Evolutionary conservation across 2,113 vertebrate species (phyloP).

Genomic region (Dromaius novaehollandiae): DNA sequence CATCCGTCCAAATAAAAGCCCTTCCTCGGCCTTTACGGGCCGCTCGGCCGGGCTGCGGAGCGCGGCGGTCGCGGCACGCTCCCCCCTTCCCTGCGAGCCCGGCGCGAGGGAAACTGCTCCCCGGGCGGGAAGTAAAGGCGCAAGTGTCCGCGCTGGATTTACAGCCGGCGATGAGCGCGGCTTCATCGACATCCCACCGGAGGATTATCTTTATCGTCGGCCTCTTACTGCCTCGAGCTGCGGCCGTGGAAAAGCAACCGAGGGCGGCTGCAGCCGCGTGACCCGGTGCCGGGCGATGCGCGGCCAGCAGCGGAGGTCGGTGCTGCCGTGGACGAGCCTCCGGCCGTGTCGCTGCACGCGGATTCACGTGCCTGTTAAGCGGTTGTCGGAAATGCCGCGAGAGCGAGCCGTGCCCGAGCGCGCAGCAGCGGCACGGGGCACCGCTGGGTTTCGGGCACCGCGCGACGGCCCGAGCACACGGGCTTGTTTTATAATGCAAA

Average conservation of each 20-base stretch:
- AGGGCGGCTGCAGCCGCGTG: background rate
- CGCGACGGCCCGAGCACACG: too few relatives aligned
- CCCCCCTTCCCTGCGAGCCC: background rate
- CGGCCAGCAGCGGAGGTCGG: background rate
- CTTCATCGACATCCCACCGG: slow-evolving; percentile 55
- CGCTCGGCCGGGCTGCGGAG: too few relatives aligned
- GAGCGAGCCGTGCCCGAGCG: too few relatives aligned
- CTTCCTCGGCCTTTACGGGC: too few relatives aligned
- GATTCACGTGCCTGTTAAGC: too few relatives aligned
- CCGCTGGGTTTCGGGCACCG: too few relatives aligned
- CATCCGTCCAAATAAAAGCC: too few relatives aligned
- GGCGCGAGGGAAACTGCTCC: slow-evolving; percentile 21
- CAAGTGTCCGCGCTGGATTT: slow-evolving; percentile 57
- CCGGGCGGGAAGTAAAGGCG: slow-evolving; percentile 51
- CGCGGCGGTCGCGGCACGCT: too few relatives aligned
- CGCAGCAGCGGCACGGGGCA: too few relatives aligned
- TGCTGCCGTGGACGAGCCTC: accelerated
- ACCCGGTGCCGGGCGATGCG: accelerated
- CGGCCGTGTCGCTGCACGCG: too few relatives aligned
- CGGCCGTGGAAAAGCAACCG: background rate
- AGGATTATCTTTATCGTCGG: slow-evolving; percentile 67
- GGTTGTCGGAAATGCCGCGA: too few relatives aligned
- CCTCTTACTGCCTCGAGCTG: slow-evolving; percentile 13
- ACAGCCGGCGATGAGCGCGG: slow-evolving; percentile 66
- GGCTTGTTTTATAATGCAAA: background rate